Percentiles rank a stretch among this genome's conserved stretches.
These are phyloP conservation scores for Pollachius pollachius DNA, from an alignment of 2,113 vertebrate species.

Conservation along the genomic window DNA sequence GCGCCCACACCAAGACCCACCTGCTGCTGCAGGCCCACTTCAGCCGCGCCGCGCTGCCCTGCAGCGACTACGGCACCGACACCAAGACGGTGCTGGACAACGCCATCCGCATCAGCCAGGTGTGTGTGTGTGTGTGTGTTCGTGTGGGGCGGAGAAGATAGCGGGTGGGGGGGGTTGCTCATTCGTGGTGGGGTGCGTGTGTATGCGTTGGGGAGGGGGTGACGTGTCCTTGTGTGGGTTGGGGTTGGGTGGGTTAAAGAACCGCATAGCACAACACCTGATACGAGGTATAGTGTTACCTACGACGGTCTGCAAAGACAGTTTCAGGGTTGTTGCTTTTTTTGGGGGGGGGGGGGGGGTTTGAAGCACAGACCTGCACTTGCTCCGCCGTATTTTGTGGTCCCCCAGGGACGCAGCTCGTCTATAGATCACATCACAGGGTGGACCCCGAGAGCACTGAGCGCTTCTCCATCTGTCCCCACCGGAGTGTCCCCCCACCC, in stretches of 20 bases:
- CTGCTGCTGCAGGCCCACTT: constrained; percentile 95
- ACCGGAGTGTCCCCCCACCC: too few species aligned
- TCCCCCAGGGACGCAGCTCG: constrained; percentile 21
- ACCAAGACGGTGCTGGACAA: constrained; percentile 97
- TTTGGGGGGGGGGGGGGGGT: too few species aligned
- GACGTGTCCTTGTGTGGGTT: neutral
- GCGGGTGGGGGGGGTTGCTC: too few species aligned
- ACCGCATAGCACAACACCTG: neutral
- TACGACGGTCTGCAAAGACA: neutral
- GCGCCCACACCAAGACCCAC: constrained; percentile 94
- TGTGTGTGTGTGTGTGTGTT: constrained; percentile 45
- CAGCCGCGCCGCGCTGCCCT: constrained; percentile 85
- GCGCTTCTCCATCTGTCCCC: constrained; percentile 37
- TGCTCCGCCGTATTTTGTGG: constrained; percentile 20
- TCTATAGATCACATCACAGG: neutral
- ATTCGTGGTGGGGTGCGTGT: neutral
- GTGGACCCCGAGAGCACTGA: constrained; percentile 14
- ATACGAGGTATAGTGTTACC: neutral
- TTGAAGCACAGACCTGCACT: neutral
- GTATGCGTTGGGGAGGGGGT: neutral
- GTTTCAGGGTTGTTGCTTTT: neutral
- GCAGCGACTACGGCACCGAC: constrained; percentile 92
- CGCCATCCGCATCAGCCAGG: constrained; percentile 94
- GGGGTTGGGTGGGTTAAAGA: neutral
- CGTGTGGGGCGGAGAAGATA: neutral